Conservation (phyloP, 2,113 vertebrate species). For the Vicugna pacos region DNA sequence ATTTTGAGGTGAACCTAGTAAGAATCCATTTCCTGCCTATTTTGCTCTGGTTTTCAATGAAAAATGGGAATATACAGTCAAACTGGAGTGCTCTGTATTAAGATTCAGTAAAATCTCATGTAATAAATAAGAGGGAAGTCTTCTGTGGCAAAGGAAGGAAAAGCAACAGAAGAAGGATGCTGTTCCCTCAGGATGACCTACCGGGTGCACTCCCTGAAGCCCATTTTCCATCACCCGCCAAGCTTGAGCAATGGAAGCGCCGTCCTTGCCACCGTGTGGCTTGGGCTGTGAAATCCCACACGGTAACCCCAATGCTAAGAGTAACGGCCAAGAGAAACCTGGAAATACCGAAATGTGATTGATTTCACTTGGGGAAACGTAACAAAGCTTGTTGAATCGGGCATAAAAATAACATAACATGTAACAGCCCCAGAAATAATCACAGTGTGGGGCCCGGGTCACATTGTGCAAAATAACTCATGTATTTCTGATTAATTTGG, state of each 20-base stretch:
- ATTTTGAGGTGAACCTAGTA: slow-evolving; percentile 51
- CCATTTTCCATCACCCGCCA: neutral
- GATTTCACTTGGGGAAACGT: slow-evolving; percentile 63
- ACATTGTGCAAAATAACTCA: slow-evolving; percentile 49
- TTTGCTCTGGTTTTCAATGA: slow-evolving; percentile 52
- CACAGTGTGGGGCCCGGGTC: slow-evolving; percentile 21
- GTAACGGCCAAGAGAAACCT: slow-evolving; percentile 58
- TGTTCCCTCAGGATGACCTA: neutral
- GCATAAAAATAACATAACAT: slow-evolving; percentile 66
- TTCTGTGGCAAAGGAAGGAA: neutral
- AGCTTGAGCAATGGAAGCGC: slow-evolving; percentile 35
- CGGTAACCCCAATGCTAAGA: neutral
- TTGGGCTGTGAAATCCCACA: slow-evolving; percentile 1
- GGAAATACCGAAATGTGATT: slow-evolving; percentile 74
- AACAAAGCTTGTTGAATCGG: slow-evolving; percentile 63
- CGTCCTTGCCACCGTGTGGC: neutral
- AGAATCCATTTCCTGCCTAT: slow-evolving; percentile 62
- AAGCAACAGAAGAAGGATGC: neutral
- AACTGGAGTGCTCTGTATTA: slow-evolving; percentile 58
- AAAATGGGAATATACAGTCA: slow-evolving; percentile 65
- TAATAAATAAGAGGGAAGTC: neutral
- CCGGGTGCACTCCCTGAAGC: neutral
- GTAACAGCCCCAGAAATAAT: slow-evolving; percentile 51
- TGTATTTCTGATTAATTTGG: slow-evolving; percentile 46
- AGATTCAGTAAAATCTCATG: slow-evolving; percentile 55